Evolutionary conservation across 2,113 vertebrate genomes (phyloP).

Genomic region (Xenopus borealis): DNA sequence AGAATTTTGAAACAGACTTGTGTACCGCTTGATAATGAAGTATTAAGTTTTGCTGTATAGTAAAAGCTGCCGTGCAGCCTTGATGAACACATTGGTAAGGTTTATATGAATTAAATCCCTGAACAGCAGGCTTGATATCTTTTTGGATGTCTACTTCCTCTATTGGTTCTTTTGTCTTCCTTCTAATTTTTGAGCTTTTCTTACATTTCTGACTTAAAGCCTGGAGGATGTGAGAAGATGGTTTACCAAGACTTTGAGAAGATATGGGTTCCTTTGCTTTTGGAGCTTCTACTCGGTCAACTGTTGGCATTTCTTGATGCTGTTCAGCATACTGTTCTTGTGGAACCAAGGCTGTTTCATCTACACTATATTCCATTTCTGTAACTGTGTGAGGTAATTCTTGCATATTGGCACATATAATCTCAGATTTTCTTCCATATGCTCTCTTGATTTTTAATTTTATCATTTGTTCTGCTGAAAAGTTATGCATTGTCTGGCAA

Average conservation of each 20-base stretch:
- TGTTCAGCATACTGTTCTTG: slow-evolving; percentile 36
- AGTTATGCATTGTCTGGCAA: slow-evolving; percentile 83
- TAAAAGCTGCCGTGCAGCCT: slow-evolving; percentile 89
- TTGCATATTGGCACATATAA: slow-evolving; percentile 26
- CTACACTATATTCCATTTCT: slow-evolving; percentile 55
- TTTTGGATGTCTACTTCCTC: slow-evolving; percentile 52
- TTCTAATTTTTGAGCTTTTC: slow-evolving; percentile 62
- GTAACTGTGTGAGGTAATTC: slow-evolving; percentile 18
- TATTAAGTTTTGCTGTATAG: slow-evolving; percentile 93
- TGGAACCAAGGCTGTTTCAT: background rate
- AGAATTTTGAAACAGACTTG: slow-evolving; percentile 81
- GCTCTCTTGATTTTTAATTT: slow-evolving; percentile 82
- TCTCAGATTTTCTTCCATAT: slow-evolving; percentile 69
- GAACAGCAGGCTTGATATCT: slow-evolving; percentile 58
- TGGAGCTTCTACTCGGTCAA: slow-evolving; percentile 59
- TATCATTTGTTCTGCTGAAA: slow-evolving; percentile 81
- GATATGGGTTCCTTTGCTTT: slow-evolving; percentile 56
- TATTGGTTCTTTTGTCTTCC: slow-evolving; percentile 71
- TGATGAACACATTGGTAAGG: slow-evolving; percentile 92
- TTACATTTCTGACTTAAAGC: slow-evolving; percentile 29
- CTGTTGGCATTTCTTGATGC: slow-evolving; percentile 40
- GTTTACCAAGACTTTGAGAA: slow-evolving; percentile 47
- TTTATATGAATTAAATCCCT: slow-evolving; percentile 75
- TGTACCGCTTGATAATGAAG: slow-evolving; percentile 94
- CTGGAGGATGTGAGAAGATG: slow-evolving; percentile 49